Conservation (phyloP, 2,888 invertebrate genomes). For the Volucella inanis region DNA sequence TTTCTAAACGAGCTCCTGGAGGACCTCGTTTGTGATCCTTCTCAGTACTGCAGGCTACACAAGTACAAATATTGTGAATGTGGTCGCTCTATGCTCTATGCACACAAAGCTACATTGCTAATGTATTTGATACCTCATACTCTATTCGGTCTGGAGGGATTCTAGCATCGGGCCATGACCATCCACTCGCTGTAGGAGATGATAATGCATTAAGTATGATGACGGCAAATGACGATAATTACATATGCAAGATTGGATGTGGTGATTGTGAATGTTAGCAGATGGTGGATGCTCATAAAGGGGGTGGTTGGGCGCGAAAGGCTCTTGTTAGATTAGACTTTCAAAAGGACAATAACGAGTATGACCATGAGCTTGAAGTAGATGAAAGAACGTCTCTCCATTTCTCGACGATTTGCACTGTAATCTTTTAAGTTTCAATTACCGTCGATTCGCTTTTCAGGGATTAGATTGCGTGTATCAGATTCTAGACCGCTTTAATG, state of each 20-base stretch:
- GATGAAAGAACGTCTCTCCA: conserved; percentile 8
- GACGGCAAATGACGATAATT: conserved; percentile 74
- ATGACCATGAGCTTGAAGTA: not conserved
- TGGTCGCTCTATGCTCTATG: conserved; percentile 16
- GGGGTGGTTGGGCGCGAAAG: not conserved
- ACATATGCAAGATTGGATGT: conserved; percentile 71
- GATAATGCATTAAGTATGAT: conserved; percentile 72
- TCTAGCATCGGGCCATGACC: conserved; percentile 17
- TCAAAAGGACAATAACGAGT: conserved; percentile 33
- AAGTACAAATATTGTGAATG: not conserved
- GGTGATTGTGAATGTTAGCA: conserved; percentile 43
- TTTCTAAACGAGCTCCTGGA: conserved; percentile 62
- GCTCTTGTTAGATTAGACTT: conserved; percentile 13
- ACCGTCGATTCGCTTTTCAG: conserved; percentile 19
- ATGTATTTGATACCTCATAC: conserved; percentile 48
- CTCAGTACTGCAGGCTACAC: conserved; percentile 10
- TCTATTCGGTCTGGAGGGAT: not conserved
- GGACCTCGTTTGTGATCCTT: conserved; percentile 49
- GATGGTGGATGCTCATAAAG: not conserved
- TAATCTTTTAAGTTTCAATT: conserved; percentile 66
- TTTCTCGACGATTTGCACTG: conserved; percentile 24
- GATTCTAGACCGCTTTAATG: conserved; percentile 8
- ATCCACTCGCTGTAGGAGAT: conserved; percentile 8
- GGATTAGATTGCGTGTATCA: conserved; percentile 15
- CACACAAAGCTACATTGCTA: conserved; percentile 25